phyloP scores from a whole-genome alignment of 1,140 invertebrate species.

The Pseudomyrmex concolor region DNA sequence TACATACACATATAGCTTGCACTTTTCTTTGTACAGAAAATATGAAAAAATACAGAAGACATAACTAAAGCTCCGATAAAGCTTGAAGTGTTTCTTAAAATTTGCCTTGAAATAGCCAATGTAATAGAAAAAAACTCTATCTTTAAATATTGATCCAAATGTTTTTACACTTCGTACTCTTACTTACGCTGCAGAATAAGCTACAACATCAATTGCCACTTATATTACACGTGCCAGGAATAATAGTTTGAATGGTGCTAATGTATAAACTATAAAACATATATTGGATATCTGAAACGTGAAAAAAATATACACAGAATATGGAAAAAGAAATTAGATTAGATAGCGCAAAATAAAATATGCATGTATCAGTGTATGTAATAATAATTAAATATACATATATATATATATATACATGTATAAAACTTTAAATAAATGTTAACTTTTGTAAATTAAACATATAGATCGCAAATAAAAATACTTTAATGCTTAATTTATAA shows the following conservation, averaged over 20 bases:
- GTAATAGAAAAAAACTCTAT: conserved; percentile 41
- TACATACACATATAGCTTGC: conserved; percentile 47
- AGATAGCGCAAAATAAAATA: conserved; percentile 63
- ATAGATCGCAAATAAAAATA: conserved; percentile 14
- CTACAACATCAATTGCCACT: conserved; percentile 74
- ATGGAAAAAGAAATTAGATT: conserved; percentile 63
- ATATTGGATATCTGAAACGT: conserved; percentile 78
- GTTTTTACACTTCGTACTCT: conserved; percentile 68
- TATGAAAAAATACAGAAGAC: conserved; percentile 15
- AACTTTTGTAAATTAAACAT: neutral
- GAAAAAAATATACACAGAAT: conserved; percentile 75
- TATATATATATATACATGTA: too few relatives aligned
- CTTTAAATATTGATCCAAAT: conserved; percentile 38
- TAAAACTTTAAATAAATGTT: too few relatives aligned
- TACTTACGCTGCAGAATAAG: conserved; percentile 76
- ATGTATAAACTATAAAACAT: conserved; percentile 78
- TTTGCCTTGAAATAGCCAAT: conserved; percentile 20
- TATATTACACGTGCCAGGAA: conserved; percentile 78
- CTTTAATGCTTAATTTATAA: conserved; percentile 48
- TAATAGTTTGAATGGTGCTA: conserved; percentile 75
- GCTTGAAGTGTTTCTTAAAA: conserved; percentile 6
- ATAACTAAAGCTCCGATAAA: conserved; percentile 18
- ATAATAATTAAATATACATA: conserved; percentile 14
- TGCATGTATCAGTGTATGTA: conserved; percentile 13
- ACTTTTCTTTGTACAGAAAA: conserved; percentile 38